Evolutionary conservation across 2,888 invertebrate genomes (phyloP).

Genomic region (Reticulitermes lucifugus): DNA sequence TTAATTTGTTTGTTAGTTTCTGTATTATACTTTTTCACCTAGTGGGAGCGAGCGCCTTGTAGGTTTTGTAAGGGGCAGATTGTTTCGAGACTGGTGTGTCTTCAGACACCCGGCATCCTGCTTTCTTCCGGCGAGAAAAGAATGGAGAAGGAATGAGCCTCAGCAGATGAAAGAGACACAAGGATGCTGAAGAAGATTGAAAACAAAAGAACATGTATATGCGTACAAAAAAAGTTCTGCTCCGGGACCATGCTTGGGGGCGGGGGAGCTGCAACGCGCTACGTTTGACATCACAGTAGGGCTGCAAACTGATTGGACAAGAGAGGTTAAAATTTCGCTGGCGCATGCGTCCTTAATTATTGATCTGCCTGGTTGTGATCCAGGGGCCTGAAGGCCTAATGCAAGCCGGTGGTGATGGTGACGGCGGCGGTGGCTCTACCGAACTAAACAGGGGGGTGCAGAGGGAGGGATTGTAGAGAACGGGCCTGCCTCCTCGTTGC

Average conservation of each 20-base stretch:
- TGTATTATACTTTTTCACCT: background rate
- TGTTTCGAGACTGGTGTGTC: slow-evolving; percentile 55
- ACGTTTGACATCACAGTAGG: slow-evolving; percentile 47
- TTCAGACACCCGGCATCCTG: slow-evolving; percentile 56
- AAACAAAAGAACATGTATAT: slow-evolving; percentile 52
- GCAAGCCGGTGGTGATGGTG: slow-evolving; percentile 25
- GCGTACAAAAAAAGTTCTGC: slow-evolving; percentile 43
- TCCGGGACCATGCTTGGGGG: slow-evolving; percentile 33
- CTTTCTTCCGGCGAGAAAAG: slow-evolving; percentile 56
- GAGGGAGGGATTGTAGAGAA: slow-evolving; percentile 1
- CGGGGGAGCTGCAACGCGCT: slow-evolving; percentile 49
- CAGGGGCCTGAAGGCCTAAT: slow-evolving; percentile 41
- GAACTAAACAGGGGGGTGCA: slow-evolving; percentile 23
- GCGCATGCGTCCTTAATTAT: slow-evolving; percentile 52
- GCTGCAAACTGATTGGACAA: slow-evolving; percentile 50
- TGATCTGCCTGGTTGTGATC: slow-evolving; percentile 48
- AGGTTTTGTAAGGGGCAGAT: slow-evolving; percentile 54
- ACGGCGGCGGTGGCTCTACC: slow-evolving; percentile 7
- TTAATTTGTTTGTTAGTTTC: background rate
- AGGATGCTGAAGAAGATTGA: slow-evolving; percentile 52
- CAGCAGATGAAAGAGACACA: slow-evolving; percentile 49
- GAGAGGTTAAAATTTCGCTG: slow-evolving; percentile 40
- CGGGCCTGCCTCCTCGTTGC: slow-evolving; percentile 26
- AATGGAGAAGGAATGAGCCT: slow-evolving; percentile 52
- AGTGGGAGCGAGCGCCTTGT: slow-evolving; percentile 27